Evolutionary conservation across 2,888 invertebrate species (phyloP).

Genomic region (Theodoxus fluviatilis): DNA sequence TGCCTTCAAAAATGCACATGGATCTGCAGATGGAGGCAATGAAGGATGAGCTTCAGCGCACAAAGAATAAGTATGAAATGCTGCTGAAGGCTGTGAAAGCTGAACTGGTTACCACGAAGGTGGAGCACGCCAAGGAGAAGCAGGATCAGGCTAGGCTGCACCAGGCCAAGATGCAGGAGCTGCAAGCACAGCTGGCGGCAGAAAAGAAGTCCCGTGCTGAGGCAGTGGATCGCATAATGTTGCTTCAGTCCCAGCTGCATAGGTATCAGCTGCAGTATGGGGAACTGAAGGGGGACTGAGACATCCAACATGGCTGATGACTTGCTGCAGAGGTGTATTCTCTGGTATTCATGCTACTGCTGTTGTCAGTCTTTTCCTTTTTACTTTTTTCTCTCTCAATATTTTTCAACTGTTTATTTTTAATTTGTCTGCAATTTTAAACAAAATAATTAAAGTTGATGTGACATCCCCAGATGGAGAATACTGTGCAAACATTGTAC

Average conservation of each 20-base stretch:
- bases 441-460: too few species aligned
- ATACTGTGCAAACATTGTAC: too few species aligned
- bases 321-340: too few species aligned
- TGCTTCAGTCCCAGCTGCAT: slow-evolving; percentile 44
- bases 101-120: slow-evolving; percentile 35
- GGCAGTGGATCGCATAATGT: slow-evolving; percentile 46
- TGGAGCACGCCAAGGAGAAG: slow-evolving; percentile 40
- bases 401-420: too few species aligned
- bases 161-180: slow-evolving; percentile 35
- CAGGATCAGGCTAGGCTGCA: slow-evolving; percentile 36
- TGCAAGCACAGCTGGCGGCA: slow-evolving; percentile 40
- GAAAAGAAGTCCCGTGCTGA: slow-evolving; percentile 43
- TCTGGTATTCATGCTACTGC: too few species aligned
- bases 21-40: slow-evolving; percentile 26
- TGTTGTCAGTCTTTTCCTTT: too few species aligned
- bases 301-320: too few species aligned
- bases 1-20: slow-evolving; percentile 7
- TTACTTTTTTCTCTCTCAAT: too few species aligned
- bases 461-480: too few species aligned
- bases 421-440: too few species aligned
- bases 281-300: too few species aligned
- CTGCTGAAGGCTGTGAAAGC: slow-evolving; percentile 33
- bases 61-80: slow-evolving; percentile 14
- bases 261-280: slow-evolving; percentile 44
- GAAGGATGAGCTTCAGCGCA: slow-evolving; percentile 29